Percentiles rank a stretch among this genome's conserved stretches.
phyloP scores from a whole-genome alignment of 2,888 invertebrate species.

The Drosophila engyochracea region DNA sequence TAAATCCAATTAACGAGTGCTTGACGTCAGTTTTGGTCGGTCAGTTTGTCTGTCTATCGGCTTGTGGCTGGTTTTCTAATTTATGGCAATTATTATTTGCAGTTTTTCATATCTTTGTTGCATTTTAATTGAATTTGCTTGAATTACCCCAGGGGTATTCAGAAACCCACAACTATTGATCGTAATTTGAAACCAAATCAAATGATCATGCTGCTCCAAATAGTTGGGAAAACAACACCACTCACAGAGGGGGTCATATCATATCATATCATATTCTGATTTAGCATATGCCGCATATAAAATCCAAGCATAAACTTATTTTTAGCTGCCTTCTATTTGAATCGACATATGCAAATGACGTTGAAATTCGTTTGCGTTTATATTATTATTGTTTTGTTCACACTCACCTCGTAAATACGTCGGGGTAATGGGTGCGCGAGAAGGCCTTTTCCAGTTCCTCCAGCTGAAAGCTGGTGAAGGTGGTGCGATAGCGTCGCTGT shows the following conservation, averaged over 20 bases:
- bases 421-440: constrained; percentile 98
- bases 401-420: constrained; percentile 96
- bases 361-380: constrained; percentile 34
- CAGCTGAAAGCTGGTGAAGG: constrained; percentile 96
- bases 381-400: constrained; percentile 37
- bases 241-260: constrained; percentile 28
- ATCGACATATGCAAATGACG: constrained; percentile 68
- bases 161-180: constrained; percentile 23
- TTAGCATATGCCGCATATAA: constrained; percentile 47
- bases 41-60: constrained; percentile 1
- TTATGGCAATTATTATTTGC: constrained; percentile 70
- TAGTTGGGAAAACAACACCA: constrained; percentile 18
- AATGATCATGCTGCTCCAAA: constrained; percentile 37
- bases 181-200: constrained; percentile 37
- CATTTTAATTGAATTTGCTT: constrained; percentile 63
- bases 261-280: constrained; percentile 19
- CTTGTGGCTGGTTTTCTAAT: constrained; percentile 60
- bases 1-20: constrained; percentile 63
- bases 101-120: constrained; percentile 50
- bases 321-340: constrained; percentile 36
- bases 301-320: constrained; percentile 21
- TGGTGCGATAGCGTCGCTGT: constrained; percentile 96
- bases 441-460: constrained; percentile 99
- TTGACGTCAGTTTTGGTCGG: constrained; percentile 39
- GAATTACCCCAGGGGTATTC: constrained; percentile 20